Evolutionary conservation across 1,140 invertebrate species (phyloP), one percentile per base, ranked within the genome.

Genomic region (Centruroides vittatus): DNA sequence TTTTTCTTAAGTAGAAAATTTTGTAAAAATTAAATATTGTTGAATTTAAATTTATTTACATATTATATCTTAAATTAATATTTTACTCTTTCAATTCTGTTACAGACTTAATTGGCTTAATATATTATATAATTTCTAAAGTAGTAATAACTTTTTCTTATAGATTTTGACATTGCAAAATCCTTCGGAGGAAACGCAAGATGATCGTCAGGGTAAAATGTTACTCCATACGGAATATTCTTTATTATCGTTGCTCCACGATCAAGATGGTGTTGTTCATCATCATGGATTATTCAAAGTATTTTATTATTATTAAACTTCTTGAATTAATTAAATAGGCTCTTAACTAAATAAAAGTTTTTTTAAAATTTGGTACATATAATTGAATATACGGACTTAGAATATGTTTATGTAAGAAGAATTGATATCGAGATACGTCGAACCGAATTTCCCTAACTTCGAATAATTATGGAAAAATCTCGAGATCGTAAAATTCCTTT

Each of bases 221-320:
- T 70, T 90, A 11, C 69, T 89, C 7, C 85, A 88, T 67, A 88
- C 86, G 3, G 88, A 90, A 72, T 87, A 86, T 74, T 85, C 84
- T 12, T 72, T 90, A 12, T 74, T 88, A 35, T 85, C 83, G 49
- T 71, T 88, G 35, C 74, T 90, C 3, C 79, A 82, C 56, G 79
- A 84, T 68, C 81, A 85, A 66, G 78, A 83, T 67, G 86, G 87
- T 58, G 84, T 90, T 51, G 80, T 88, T 61, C 85, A 88, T 69
- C 84, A 86, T 70, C 84, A 88, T 78, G 86, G 84, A 52, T 76
- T 89, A 60, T 89, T 86, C 73, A 86, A 87, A 76, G 86, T 87
- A 76, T 41, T 41, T 6, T 41, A 6, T 41, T 41, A 41, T 23
- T 23, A 23, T 23, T 23, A 23, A 23, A 23, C 1, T 23, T 23